Percentiles rank a stretch among this genome's conserved stretches.
phyloP scores from a whole-genome alignment of 2,888 invertebrate species.

The Notodonta dromedarius region DNA sequence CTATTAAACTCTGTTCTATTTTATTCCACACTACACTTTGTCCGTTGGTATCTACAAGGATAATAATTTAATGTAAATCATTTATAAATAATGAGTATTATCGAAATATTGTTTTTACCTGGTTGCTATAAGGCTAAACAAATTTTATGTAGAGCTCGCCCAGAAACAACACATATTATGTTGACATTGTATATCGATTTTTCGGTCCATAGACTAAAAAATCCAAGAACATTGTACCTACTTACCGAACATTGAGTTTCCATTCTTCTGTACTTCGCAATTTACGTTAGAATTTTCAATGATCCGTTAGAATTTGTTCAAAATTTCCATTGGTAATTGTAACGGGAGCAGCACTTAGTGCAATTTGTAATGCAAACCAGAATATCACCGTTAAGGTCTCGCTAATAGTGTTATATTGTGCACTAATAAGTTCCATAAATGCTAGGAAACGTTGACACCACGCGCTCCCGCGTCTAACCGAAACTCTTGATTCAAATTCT shows the following conservation, averaged over 20 bases:
- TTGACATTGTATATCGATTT: slow-evolving; percentile 1
- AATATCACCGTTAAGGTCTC: slow-evolving; percentile 28
- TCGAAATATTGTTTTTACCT: background rate
- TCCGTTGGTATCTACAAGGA: too few relatives aligned
- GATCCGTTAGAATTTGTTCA: background rate
- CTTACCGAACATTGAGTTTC: too few relatives aligned
- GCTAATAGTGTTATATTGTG: slow-evolving; percentile 31
- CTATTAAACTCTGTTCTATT: too few relatives aligned
- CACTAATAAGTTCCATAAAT: slow-evolving; percentile 32
- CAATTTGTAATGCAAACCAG: slow-evolving; percentile 33
- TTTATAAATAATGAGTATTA: too few relatives aligned
- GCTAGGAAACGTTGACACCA: slow-evolving; percentile 25
- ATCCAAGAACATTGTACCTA: too few relatives aligned
- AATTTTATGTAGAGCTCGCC: background rate
- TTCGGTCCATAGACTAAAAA: background rate
- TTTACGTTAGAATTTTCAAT: too few relatives aligned
- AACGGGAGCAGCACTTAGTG: slow-evolving; percentile 40
- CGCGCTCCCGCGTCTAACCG: slow-evolving; percentile 1
- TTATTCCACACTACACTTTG: too few relatives aligned
- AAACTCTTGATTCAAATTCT: background rate
- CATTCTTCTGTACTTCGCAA: too few relatives aligned
- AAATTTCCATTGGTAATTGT: slow-evolving; percentile 7
- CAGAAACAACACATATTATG: background rate
- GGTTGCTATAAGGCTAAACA: background rate
- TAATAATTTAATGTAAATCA: too few relatives aligned